Evolutionary conservation across 2,113 vertebrate species (phyloP).

Genomic region (Nyctereutes procyonoides): DNA sequence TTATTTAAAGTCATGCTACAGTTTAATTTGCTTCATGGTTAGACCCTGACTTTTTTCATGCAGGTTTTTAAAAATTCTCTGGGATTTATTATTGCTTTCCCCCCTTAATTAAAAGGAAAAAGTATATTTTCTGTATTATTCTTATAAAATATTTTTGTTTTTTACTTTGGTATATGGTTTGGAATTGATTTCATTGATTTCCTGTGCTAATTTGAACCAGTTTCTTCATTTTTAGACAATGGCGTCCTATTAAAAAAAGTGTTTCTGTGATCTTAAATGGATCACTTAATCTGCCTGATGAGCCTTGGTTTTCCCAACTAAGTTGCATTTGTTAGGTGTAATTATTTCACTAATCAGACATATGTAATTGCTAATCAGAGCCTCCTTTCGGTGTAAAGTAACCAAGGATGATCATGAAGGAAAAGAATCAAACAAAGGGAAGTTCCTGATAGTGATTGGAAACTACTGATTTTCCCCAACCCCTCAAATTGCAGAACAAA

Average conservation of each 20-base stretch:
- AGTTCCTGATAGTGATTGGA: conserved; percentile 11
- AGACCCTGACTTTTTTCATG: neutral
- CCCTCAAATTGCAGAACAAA: neutral
- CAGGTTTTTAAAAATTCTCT: neutral
- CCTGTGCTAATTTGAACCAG: neutral
- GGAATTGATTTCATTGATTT: conserved; percentile 13
- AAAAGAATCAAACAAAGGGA: conserved; percentile 17
- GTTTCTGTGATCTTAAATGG: conserved; percentile 6
- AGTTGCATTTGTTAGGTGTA: neutral
- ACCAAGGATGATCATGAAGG: neutral
- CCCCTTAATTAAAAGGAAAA: neutral
- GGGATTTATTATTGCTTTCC: neutral
- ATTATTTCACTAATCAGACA: conserved; percentile 31
- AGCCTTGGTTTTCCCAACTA: neutral
- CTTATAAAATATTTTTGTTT: neutral
- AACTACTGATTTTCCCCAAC: neutral
- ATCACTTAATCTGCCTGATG: conserved; percentile 21
- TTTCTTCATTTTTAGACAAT: conserved; percentile 39
- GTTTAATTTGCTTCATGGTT: conserved; percentile 36
- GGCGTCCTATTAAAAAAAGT: neutral
- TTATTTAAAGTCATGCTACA: neutral
- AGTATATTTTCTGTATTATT: neutral
- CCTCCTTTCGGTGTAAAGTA: conserved; percentile 8
- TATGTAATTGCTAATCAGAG: neutral
- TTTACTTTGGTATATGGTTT: neutral